These are phyloP conservation scores for Galerucella nymphaeae DNA, from an alignment of 2,888 invertebrate species.

Conservation along the genomic window DNA sequence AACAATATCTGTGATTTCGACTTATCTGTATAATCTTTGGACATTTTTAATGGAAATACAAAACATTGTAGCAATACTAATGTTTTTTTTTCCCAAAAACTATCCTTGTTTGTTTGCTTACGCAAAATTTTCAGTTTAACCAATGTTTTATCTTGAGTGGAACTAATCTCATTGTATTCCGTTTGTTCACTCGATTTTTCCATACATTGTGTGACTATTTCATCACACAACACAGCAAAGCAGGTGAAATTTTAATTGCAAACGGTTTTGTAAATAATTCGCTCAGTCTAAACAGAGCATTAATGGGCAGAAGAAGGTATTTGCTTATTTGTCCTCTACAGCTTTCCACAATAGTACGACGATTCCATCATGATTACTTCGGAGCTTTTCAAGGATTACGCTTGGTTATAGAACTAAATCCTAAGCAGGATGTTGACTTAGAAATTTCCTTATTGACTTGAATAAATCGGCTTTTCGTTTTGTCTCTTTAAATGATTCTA, in stretches of 20 bases:
- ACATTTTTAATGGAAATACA: no score
- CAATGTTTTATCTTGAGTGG: no score
- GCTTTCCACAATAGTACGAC: slow-evolving; percentile 42
- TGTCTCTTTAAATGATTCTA: slow-evolving; percentile 29
- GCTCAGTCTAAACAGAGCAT: slow-evolving; percentile 36
- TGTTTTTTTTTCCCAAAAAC: no score
- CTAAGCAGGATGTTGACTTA: slow-evolving; percentile 38
- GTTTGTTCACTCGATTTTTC: not conserved
- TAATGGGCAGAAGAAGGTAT: slow-evolving; percentile 39
- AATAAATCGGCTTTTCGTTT: slow-evolving; percentile 28
- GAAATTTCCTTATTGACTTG: slow-evolving; percentile 41
- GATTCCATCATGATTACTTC: slow-evolving; percentile 42
- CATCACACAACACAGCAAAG: not conserved
- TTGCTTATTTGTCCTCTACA: slow-evolving; percentile 42
- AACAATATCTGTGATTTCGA: no score
- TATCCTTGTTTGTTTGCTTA: no score
- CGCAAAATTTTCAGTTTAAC: no score
- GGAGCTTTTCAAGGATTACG: slow-evolving; percentile 42
- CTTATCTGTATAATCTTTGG: no score
- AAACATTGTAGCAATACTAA: no score
- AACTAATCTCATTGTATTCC: not conserved
- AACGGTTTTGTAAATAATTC: slow-evolving; percentile 38
- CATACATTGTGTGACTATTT: not conserved
- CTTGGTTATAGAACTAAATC: slow-evolving; percentile 42
- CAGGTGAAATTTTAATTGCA: slow-evolving; percentile 22